Evolutionary conservation across 2,797 vertebrate genomes (phyloP).

Genomic region (Sebastes glaucus): DNA sequence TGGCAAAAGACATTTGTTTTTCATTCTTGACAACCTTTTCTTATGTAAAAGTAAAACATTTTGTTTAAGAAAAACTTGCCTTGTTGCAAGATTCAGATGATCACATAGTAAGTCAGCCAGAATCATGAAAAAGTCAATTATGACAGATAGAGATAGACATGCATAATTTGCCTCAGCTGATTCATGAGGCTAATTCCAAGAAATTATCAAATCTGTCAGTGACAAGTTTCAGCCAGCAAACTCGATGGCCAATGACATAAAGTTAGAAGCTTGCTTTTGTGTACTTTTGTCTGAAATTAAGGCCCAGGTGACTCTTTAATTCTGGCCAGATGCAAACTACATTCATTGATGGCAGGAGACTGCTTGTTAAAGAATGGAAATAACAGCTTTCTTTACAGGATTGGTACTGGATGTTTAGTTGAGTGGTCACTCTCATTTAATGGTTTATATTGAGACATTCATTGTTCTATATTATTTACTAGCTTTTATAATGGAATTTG

Average conservation of each 20-base stretch:
- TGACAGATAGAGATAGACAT: too few relatives aligned
- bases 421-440: neutral
- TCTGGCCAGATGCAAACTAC: too few relatives aligned
- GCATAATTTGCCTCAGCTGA: neutral
- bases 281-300: too few relatives aligned
- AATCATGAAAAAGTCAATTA: neutral
- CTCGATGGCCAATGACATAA: too few relatives aligned
- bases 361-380: too few relatives aligned
- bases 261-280: too few relatives aligned
- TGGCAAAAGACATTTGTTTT: neutral
- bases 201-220: neutral
- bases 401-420: too few relatives aligned
- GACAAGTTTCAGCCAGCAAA: too few relatives aligned
- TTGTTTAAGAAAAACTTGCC: neutral
- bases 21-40: neutral
- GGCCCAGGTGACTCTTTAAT: too few relatives aligned
- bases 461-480: neutral
- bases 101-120: neutral
- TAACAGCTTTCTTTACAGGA: too few relatives aligned
- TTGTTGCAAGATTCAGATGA: too few relatives aligned
- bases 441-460: neutral
- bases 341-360: too few relatives aligned
- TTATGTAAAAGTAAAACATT: neutral
- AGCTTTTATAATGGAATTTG: neutral
- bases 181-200: neutral